phyloP scores from a whole-genome alignment of 2,797 vertebrate genomes.

The Danionella dracula region DNA sequence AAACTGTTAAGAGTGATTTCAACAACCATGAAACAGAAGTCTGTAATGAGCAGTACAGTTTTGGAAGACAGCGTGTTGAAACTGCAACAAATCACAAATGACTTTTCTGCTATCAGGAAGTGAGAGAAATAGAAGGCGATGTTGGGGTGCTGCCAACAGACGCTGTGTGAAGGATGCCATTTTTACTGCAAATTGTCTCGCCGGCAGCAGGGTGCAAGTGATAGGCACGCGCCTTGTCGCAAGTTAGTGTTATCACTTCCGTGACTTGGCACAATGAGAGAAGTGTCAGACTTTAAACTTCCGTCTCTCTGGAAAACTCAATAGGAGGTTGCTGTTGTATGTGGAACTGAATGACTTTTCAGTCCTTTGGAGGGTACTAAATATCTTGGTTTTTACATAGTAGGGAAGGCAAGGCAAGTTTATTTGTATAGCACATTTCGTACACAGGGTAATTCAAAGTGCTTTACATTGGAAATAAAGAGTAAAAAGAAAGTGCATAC shows the following conservation, averaged over 20 bases:
- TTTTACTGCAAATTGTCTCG: conserved; percentile 37
- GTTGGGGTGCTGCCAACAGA: conserved; percentile 10
- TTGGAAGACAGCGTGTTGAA: conserved; percentile 3
- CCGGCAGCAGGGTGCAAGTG: not conserved
- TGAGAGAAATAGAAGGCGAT: conserved; percentile 21
- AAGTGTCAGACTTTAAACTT: conserved; percentile 5
- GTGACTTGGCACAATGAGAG: conserved; percentile 43
- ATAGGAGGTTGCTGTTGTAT: not conserved
- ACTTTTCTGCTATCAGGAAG: conserved; percentile 12
- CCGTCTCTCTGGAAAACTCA: not conserved
- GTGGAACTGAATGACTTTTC: not conserved
- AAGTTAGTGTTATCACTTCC: not conserved
- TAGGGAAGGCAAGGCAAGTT: too few species aligned
- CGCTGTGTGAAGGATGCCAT: conserved; percentile 32
- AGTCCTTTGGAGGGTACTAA: not conserved
- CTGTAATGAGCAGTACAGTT: not conserved
- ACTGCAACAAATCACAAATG: not conserved
- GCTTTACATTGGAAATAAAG: too few species aligned
- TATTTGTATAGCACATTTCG: too few species aligned
- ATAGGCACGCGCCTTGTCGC: conserved; percentile 15
- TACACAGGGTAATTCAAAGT: too few species aligned
- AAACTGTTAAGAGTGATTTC: too few species aligned
- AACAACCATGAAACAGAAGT: too few species aligned
- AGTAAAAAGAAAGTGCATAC: too few species aligned
- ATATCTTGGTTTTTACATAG: too few species aligned